Evolutionary conservation across 2,797 vertebrate genomes (phyloP).

Genomic region (Phrynocephalus guinanensis): DNA sequence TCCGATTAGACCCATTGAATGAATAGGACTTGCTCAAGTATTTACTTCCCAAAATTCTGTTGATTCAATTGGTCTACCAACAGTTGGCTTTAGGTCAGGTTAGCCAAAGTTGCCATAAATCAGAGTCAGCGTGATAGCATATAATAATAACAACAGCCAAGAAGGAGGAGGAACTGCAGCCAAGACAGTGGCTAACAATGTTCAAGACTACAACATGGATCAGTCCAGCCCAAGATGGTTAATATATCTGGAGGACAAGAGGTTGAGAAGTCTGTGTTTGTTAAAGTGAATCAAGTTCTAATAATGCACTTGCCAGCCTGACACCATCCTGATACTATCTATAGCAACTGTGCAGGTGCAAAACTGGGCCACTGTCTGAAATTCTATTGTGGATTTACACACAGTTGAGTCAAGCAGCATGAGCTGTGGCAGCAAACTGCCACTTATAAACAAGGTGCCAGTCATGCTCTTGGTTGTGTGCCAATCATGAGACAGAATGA

Average conservation of each 20-base stretch:
- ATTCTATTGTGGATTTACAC: no score
- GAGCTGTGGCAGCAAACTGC: no score
- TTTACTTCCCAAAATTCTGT: background rate
- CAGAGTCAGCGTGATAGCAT: no score
- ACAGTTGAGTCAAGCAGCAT: no score
- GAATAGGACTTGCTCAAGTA: background rate
- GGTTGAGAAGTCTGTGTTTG: background rate
- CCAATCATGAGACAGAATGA: no score
- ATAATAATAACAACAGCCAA: background rate
- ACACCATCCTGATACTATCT: no score
- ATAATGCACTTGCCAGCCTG: background rate
- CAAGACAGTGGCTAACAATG: background rate
- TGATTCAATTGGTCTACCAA: background rate
- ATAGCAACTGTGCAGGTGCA: background rate
- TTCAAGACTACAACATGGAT: background rate
- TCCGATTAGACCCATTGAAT: background rate
- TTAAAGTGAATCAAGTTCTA: background rate
- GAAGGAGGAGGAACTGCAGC: background rate
- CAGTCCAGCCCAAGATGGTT: background rate
- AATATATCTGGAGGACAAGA: background rate
- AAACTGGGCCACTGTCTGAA: background rate
- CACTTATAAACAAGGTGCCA: no score
- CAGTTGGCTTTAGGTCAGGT: background rate
- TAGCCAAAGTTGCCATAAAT: background rate
- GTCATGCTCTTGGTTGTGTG: no score